These are phyloP conservation scores for Urocolius indicus DNA, from an alignment of 2,113 vertebrate genomes.

Conservation along the genomic window DNA sequence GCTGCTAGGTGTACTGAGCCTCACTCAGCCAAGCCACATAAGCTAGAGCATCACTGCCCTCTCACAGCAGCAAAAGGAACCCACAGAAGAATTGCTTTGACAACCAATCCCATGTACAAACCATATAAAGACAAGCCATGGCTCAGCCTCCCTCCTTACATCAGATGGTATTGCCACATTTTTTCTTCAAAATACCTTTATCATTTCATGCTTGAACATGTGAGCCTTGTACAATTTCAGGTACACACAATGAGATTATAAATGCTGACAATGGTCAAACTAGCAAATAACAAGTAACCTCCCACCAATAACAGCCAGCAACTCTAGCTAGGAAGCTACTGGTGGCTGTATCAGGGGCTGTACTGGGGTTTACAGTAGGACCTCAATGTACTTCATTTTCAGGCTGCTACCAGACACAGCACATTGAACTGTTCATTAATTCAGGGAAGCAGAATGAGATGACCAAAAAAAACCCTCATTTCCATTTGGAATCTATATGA, in stretches of 20 bases:
- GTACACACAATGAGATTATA: not conserved
- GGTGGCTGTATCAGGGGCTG: not conserved
- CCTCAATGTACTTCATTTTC: not conserved
- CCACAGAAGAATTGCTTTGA: not conserved
- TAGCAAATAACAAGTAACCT: not conserved
- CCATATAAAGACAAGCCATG: not conserved
- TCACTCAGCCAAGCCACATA: not conserved
- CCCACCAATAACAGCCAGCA: not conserved
- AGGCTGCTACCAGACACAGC: not conserved
- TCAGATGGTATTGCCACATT: not conserved
- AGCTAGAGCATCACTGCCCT: not conserved
- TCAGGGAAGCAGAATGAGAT: not conserved
- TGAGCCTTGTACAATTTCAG: not conserved
- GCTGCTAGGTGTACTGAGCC: not conserved
- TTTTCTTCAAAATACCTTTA: not conserved
- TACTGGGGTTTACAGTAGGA: not conserved
- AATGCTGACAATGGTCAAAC: not conserved
- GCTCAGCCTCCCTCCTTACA: not conserved
- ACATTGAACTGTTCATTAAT: not conserved
- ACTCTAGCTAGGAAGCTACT: not conserved
- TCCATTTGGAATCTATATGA: not conserved
- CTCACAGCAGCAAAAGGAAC: not conserved
- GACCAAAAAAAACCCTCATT: not conserved
- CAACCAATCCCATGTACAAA: not conserved
- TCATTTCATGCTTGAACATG: not conserved